Evolutionary conservation across 1,140 invertebrate genomes (phyloP).

Genomic region (Leptonema lineaticorne): DNA sequence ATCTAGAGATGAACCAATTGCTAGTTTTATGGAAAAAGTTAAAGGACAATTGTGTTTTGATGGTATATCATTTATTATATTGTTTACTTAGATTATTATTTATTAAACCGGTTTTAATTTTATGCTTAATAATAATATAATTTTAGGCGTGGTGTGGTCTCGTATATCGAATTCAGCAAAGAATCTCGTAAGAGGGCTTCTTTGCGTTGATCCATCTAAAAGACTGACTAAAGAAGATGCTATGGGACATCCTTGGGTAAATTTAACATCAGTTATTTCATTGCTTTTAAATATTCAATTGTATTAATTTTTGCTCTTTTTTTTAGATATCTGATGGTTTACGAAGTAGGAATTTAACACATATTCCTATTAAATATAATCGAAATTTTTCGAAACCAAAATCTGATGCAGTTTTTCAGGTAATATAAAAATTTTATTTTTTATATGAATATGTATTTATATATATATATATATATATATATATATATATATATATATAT

Average conservation of each 20-base stretch:
- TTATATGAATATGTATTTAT: background rate
- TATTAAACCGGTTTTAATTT: background rate
- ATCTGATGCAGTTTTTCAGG: background rate
- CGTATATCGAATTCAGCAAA: conserved; percentile 75
- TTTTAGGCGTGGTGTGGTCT: conserved; percentile 65
- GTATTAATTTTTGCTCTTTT: conserved; percentile 6
- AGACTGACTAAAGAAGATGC: conserved; percentile 56
- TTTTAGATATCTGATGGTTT: background rate
- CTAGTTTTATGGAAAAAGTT: conserved; percentile 76
- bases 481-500: background rate
- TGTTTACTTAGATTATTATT: background rate
- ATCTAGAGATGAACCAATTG: conserved; percentile 70
- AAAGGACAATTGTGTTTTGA: conserved; percentile 77
- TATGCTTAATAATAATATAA: background rate
- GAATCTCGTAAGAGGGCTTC: conserved; percentile 68
- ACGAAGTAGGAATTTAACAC: background rate
- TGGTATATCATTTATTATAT: conserved; percentile 42
- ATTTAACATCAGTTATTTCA: background rate
- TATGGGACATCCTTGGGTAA: conserved; percentile 42
- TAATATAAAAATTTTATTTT: background rate
- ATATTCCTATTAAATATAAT: background rate
- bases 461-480: background rate
- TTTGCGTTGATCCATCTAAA: conserved; percentile 76
- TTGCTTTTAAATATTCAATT: conserved; percentile 7
- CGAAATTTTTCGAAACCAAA: conserved; percentile 7